phyloP scores from a whole-genome alignment of 1,140 invertebrate genomes.

The Trialeurodes vaporariorum region DNA sequence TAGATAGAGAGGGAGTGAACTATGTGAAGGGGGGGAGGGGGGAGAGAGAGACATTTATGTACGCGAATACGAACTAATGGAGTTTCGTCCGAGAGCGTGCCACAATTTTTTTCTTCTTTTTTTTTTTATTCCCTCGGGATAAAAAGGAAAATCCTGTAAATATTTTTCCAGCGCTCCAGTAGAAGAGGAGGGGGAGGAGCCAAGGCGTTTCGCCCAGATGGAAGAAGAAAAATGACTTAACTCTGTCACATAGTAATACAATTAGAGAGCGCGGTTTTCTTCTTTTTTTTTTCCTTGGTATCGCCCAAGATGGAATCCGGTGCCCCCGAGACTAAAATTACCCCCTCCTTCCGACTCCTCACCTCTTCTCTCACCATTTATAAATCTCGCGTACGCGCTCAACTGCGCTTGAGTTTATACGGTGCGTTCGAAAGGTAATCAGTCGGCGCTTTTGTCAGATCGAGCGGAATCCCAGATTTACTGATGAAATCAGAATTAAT shows the following conservation, averaged over 20 bases:
- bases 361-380: no score
- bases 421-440: no score
- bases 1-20: not conserved
- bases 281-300: not conserved
- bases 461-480: no score
- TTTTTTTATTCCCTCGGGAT: not conserved
- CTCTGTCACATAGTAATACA: not conserved
- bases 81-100: not conserved
- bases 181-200: no score
- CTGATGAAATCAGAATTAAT: no score
- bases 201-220: not conserved
- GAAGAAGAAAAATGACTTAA: not conserved
- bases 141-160: conserved; percentile 1
- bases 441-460: no score
- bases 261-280: no score
- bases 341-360: not conserved
- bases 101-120: no score
- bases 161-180: not conserved
- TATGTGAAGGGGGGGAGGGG: not conserved
- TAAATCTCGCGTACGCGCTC: no score
- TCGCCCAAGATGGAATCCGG: not conserved
- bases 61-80: not conserved
- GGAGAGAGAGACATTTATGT: not conserved
- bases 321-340: not conserved
- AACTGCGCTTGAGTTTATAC: no score